Evolutionary conservation across 2,113 vertebrate species (phyloP).

Genomic region (Ptyas mucosa): DNA sequence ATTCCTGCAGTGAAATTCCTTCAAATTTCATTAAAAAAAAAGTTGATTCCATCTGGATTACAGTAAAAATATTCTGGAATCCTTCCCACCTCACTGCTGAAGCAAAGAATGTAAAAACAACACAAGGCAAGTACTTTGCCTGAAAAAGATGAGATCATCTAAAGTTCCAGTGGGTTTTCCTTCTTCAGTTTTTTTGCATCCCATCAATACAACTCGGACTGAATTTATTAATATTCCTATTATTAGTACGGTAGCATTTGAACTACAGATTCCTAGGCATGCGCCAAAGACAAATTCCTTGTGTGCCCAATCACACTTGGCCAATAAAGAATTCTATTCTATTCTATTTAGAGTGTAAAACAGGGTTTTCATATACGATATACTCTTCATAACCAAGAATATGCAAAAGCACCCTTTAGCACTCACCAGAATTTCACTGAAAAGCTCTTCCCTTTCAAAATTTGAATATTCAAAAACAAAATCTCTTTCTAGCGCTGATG

Average conservation of each 20-base stretch:
- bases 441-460: background rate
- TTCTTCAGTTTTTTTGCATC: background rate
- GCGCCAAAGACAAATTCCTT: no score
- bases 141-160: rapidly evolving
- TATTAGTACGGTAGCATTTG: background rate
- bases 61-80: background rate
- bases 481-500: background rate
- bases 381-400: background rate
- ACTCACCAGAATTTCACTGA: background rate
- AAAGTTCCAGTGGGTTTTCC: rapidly evolving
- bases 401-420: background rate
- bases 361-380: background rate
- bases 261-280: background rate
- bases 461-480: background rate
- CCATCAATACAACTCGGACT: background rate
- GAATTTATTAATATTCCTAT: background rate
- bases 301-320: no score
- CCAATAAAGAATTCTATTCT: no score
- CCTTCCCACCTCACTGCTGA: background rate
- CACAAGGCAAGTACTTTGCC: background rate
- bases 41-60: background rate
- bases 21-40: background rate
- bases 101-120: background rate
- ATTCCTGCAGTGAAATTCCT: background rate
- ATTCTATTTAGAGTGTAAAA: background rate